phyloP scores from a whole-genome alignment of 2,113 vertebrate species.

The Phylloscopus trochilus region DNA sequence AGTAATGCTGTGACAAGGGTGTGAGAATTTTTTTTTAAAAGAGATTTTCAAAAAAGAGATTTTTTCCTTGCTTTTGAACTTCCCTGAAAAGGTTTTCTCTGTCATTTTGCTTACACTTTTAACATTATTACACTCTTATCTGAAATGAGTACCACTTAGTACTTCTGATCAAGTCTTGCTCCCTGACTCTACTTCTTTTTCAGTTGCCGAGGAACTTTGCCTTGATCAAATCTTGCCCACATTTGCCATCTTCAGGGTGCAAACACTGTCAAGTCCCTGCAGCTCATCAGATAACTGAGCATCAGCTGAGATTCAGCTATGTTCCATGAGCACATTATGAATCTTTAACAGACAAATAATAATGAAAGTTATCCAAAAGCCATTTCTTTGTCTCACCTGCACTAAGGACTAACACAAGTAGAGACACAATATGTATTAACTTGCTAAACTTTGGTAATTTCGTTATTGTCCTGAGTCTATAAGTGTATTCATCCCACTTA shows the following conservation, averaged over 20 bases:
- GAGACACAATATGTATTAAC: background rate
- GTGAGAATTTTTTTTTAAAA: background rate
- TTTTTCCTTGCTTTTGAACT: background rate
- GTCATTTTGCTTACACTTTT: background rate
- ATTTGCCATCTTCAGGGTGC: background rate
- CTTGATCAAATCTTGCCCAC: background rate
- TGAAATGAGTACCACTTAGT: fast-evolving
- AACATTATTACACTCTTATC: background rate
- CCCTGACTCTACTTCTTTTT: background rate
- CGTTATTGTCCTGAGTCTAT: background rate
- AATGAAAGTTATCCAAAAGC: conserved; percentile 12
- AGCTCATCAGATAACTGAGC: background rate
- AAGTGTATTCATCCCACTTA: no score
- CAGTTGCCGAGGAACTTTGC: background rate
- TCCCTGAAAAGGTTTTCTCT: background rate
- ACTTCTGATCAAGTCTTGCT: background rate
- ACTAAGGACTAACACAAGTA: background rate
- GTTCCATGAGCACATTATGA: background rate
- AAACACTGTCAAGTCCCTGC: background rate
- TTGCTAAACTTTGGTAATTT: background rate
- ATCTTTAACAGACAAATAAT: background rate
- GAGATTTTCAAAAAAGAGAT: fast-evolving
- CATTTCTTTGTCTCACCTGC: conserved; percentile 8
- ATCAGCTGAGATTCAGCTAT: background rate
- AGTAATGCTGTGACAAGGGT: background rate